A percentile compares a stretch with the other conserved stretches of the same genome.
Evolutionary conservation across 2,888 invertebrate species (phyloP).

Genomic region (Drosophila histrio): DNA sequence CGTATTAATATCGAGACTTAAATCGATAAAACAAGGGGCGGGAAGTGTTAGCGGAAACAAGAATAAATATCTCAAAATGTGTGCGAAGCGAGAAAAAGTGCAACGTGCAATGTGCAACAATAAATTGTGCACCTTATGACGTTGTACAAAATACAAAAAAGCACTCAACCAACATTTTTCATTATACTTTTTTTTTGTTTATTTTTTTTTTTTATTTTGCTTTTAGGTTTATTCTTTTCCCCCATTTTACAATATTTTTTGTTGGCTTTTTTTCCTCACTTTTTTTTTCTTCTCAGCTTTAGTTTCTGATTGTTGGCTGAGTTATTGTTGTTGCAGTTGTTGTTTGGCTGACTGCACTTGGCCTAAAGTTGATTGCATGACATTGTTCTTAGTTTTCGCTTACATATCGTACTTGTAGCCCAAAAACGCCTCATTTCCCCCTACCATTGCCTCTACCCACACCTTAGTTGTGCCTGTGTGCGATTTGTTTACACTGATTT

Average conservation of each 20-base stretch:
- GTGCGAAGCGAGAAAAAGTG: conserved; percentile 21
- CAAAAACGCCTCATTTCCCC: conserved; percentile 4
- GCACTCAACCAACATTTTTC: conserved; percentile 61
- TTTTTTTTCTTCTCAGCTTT: conserved; percentile 25
- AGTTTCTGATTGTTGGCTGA: conserved; percentile 40
- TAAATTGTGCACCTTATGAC: conserved; percentile 64
- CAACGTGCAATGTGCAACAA: conserved; percentile 52
- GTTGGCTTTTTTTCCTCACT: conserved; percentile 12
- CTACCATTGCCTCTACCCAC: not conserved
- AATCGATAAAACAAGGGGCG: conserved; percentile 33
- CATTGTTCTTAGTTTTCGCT: conserved; percentile 74
- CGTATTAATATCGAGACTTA: conserved; percentile 36
- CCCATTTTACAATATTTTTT: conserved; percentile 13
- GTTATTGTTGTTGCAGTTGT: conserved; percentile 28
- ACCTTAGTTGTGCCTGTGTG: conserved; percentile 22
- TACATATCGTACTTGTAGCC: conserved; percentile 30
- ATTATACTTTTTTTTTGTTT: conserved; percentile 45
- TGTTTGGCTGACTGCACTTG: conserved; percentile 62
- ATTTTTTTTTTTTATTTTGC: conserved; percentile 11
- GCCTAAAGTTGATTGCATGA: conserved; percentile 77
- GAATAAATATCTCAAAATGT: conserved; percentile 16
- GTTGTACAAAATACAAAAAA: conserved; percentile 45
- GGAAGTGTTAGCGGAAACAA: not conserved
- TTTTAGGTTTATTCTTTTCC: not conserved
- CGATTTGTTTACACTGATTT: conserved; percentile 72